Conservation (phyloP, 53 echinoderm and acorn worm genomes). For the Luidia sarsii region DNA sequence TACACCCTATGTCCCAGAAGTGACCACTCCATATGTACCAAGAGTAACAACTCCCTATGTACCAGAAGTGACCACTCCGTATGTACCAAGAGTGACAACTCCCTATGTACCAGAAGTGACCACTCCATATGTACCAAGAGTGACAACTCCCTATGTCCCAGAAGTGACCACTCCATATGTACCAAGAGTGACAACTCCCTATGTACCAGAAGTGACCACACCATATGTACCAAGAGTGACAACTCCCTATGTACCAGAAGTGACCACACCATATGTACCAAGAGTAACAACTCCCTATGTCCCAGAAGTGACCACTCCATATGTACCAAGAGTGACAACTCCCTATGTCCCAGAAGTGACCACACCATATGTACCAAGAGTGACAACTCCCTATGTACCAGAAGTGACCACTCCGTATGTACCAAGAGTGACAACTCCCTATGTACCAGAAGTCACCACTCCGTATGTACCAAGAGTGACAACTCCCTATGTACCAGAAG, state of each 20-base stretch:
- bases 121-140: neutral
- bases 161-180: neutral
- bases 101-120: neutral
- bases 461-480: too few relatives aligned
- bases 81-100: neutral
- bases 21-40: slow-evolving; percentile 20
- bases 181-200: slow-evolving; percentile 18
- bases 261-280: neutral
- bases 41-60: slow-evolving; percentile 19
- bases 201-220: neutral
- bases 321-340: slow-evolving; percentile 12
- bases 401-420: too few relatives aligned
- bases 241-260: neutral
- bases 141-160: slow-evolving; percentile 1
- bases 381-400: too few relatives aligned
- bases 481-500: too few relatives aligned
- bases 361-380: too few relatives aligned
- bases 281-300: neutral
- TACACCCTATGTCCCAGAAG: neutral
- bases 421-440: too few relatives aligned
- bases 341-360: neutral
- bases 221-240: neutral
- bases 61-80: slow-evolving; percentile 1
- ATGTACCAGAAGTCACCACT: too few relatives aligned
- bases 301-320: neutral